Conservation (phyloP, 2,888 invertebrate genomes). For the Tetrapedia diversipes region DNA sequence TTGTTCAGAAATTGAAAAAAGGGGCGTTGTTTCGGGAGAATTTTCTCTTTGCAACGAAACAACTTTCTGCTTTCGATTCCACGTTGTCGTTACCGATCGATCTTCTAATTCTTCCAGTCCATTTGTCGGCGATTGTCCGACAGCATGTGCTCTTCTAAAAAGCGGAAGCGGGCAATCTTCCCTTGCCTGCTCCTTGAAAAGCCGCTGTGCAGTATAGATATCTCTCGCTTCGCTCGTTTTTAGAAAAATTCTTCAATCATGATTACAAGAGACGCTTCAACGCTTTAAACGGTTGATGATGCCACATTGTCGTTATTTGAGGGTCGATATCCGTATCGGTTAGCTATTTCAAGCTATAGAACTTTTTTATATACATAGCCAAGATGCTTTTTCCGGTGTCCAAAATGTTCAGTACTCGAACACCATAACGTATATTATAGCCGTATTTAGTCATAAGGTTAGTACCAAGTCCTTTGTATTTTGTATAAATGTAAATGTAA, state of each 20-base stretch:
- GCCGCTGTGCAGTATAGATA: background rate
- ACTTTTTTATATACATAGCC: too few relatives aligned
- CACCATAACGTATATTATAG: too few relatives aligned
- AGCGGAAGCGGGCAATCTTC: background rate
- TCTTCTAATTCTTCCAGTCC: conserved; percentile 26
- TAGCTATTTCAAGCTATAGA: too few relatives aligned
- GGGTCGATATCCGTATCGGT: too few relatives aligned
- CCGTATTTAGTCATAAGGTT: too few relatives aligned
- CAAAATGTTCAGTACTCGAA: too few relatives aligned
- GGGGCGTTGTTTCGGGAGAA: background rate
- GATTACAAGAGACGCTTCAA: background rate
- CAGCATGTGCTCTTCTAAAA: background rate
- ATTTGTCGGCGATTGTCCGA: conserved; percentile 8
- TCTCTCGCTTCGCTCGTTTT: background rate
- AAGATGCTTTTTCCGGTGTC: background rate
- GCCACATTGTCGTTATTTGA: too few relatives aligned
- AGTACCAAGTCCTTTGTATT: too few relatives aligned
- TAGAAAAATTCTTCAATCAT: background rate
- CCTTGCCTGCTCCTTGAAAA: background rate
- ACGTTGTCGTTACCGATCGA: background rate
- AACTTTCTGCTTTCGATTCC: background rate
- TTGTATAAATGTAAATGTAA: too few relatives aligned
- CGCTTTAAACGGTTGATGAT: too few relatives aligned
- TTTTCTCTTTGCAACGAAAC: background rate
- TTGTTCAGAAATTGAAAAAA: conserved; percentile 1